Base-by-base conservation (phyloP, 92 coral and sea anemone genomes). In the Parazoanthus swiftii region DNA sequence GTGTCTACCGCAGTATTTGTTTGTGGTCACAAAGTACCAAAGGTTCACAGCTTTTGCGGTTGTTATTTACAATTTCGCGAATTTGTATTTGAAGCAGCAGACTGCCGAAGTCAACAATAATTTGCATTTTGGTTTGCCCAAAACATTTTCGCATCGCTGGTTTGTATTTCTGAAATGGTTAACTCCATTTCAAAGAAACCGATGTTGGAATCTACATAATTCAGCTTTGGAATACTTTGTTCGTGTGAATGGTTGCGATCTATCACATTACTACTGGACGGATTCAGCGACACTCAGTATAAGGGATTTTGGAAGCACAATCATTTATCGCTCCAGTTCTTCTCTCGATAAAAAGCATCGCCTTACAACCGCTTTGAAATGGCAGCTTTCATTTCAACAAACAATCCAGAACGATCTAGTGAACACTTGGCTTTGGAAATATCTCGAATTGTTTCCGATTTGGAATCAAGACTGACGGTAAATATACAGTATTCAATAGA, bases 391-490 rank as follows among this genome's bases (percentile, higher is more conserved):
- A 4, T 46, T 84, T 71, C 29, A 72, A 48, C 37, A 48, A 33
- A 35, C 21, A 43, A 42, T 3, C 36, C 76, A 44, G 77, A 82
- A 39, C 35, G 37, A 14, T 46, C 68, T 25, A 33, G 67, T 44
- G 20, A 33, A 46, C 39, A 46, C 26, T 9, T 84, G 44, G 79
- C 58, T 13, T 48, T n/a, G 16, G 87, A 84, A 71, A 48, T 84
- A 46, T 50, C 79, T 84, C 87, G 26, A 68, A 72, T 43, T 70
- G 46, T 72, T 70, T 48, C 87, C 56, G 67, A 44, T 50, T 44
- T 71, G 79, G 77, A 84, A 73, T n/a, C 59, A 68, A 15, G 25
- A 84, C 38, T 46, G 26, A 72, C 39, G 87, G 87, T 84, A 84
- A 70, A 54, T 54, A 54, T 46, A 46, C 42, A 39, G 42, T 4